Percentiles rank a stretch among this genome's conserved stretches.
Conservation (phyloP, 2,888 invertebrate species). For the Thelaira solivaga region DNA sequence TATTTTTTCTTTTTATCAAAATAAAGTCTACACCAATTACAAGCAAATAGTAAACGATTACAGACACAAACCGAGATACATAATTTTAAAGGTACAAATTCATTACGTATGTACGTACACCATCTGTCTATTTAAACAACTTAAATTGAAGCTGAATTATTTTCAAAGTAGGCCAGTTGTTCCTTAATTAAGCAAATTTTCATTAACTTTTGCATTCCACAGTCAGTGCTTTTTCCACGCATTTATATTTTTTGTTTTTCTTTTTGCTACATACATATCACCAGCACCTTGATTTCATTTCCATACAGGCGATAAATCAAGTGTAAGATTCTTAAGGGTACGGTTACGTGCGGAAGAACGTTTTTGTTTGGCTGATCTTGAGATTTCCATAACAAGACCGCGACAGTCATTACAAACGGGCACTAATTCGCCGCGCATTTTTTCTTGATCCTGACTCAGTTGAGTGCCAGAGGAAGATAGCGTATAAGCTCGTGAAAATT, state of each 20-base stretch:
- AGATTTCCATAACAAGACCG: constrained; percentile 94
- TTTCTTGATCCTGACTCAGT: constrained; percentile 79
- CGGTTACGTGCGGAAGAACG: constrained; percentile 90
- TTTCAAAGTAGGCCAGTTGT: neutral
- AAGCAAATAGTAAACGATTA: constrained; percentile 20
- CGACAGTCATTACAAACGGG: constrained; percentile 96
- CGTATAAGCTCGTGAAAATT: constrained; percentile 81
- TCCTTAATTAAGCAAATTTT: too few species aligned
- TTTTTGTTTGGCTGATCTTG: constrained; percentile 87
- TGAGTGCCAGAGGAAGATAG: constrained; percentile 78
- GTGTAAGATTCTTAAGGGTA: constrained; percentile 87
- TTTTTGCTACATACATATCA: neutral
- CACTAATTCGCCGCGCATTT: constrained; percentile 87
- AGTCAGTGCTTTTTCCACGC: neutral
- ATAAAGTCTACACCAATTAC: constrained; percentile 13
- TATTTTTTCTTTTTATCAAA: neutral
- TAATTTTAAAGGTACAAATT: constrained; percentile 29
- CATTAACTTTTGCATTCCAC: too few species aligned
- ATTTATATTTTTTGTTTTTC: neutral
- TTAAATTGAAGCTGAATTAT: neutral
- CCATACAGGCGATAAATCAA: constrained; percentile 90
- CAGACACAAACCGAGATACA: constrained; percentile 22
- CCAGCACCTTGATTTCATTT: too few species aligned
- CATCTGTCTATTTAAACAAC: neutral
- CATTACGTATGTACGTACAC: constrained; percentile 14